Conservation (phyloP, 2,113 vertebrate species). For the Scopus umbretta region DNA sequence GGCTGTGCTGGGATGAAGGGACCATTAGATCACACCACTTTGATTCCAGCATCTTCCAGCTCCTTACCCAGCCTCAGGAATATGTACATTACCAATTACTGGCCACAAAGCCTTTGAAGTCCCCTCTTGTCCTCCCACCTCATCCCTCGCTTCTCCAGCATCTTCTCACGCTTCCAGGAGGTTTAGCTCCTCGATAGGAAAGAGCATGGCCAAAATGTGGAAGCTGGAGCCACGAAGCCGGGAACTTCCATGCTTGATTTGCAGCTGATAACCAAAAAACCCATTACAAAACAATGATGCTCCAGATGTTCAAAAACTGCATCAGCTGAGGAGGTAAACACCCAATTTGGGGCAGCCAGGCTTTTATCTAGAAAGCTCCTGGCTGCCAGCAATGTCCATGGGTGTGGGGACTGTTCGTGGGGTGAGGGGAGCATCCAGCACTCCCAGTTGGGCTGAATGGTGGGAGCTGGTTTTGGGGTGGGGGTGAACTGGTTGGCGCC, state of each 20-base stretch:
- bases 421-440: neutral
- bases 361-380: neutral
- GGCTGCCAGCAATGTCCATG: neutral
- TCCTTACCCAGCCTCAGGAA: neutral
- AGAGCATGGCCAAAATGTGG: neutral
- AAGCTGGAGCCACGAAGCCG: neutral
- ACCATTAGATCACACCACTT: neutral
- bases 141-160: neutral
- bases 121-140: neutral
- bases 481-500: accelerated
- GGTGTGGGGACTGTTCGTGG: accelerated
- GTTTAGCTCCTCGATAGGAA: neutral
- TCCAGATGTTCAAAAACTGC: neutral
- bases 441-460: neutral
- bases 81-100: neutral
- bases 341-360: neutral
- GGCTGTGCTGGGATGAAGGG: neutral
- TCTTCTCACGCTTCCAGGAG: neutral
- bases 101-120: neutral
- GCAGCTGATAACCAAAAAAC: neutral
- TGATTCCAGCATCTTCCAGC: neutral
- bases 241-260: neutral
- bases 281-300: neutral
- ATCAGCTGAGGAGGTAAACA: neutral
- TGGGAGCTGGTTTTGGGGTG: neutral